These are phyloP conservation scores for Acropternis orthonyx DNA, from an alignment of 2,797 vertebrate genomes.

Conservation along the genomic window DNA sequence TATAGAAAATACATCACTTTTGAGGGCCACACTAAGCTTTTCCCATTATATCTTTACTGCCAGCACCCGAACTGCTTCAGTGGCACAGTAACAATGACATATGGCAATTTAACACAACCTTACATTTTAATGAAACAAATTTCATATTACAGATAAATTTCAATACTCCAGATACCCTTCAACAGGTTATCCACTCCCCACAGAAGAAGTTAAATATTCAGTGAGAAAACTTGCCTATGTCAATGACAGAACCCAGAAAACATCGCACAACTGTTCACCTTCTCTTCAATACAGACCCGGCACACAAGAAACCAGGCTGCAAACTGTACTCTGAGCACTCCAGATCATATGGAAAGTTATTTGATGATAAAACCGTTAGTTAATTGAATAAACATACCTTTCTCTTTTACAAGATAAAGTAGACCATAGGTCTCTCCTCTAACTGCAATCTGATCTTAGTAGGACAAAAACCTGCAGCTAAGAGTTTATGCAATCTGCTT, in stretches of 20 bases:
- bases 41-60: not conserved
- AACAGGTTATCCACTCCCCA: not conserved
- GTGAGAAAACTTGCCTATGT: not conserved
- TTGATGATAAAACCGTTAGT: not conserved
- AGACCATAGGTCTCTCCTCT: not conserved
- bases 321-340: not conserved
- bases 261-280: not conserved
- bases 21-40: not conserved
- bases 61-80: conserved; percentile 30
- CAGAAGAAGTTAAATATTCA: not conserved
- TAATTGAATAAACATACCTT: not conserved
- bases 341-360: not conserved
- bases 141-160: not conserved
- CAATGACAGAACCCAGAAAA: not conserved
- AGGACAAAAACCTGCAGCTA: not conserved
- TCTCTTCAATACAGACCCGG: not conserved
- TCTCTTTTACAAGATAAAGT: not conserved
- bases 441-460: not conserved
- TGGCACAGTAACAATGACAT: not conserved
- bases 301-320: not conserved
- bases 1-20: conserved; percentile 30
- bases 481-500: not conserved
- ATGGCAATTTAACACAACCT: not conserved
- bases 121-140: not conserved
- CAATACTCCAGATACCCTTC: not conserved